A percentile compares a stretch with the other conserved stretches of the same genome.
These are phyloP conservation scores for Elymnias hypermnestra DNA, from an alignment of 1,140 invertebrate species.

Conservation along the genomic window DNA sequence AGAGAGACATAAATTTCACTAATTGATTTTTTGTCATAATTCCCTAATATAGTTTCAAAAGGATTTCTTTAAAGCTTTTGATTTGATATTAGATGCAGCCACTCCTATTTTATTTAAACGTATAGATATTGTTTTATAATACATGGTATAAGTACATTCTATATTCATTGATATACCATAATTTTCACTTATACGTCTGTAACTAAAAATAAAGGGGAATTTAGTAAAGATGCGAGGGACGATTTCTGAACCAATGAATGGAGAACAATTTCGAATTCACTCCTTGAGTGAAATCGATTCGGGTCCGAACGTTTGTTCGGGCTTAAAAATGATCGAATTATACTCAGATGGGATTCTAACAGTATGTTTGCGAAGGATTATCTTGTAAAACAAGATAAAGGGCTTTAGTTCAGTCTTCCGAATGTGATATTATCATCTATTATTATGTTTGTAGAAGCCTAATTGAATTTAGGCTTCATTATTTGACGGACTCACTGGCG, in stretches of 20 bases:
- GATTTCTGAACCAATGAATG: constrained; percentile 49
- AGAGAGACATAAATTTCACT: too few species aligned
- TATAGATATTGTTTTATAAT: too few species aligned
- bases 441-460: background rate
- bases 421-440: background rate
- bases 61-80: too few species aligned
- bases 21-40: too few species aligned
- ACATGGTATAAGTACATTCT: too few species aligned
- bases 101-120: too few species aligned
- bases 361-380: constrained; percentile 3
- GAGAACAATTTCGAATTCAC: constrained; percentile 34
- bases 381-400: constrained; percentile 5
- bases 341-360: constrained; percentile 3
- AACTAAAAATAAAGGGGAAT: constrained; percentile 12
- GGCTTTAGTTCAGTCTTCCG: constrained; percentile 2
- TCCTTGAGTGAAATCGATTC: constrained; percentile 33
- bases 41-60: too few species aligned
- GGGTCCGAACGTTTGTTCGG: constrained; percentile 33
- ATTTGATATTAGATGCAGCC: too few species aligned
- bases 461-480: background rate
- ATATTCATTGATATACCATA: background rate
- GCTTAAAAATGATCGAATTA: constrained; percentile 33
- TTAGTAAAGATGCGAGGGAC: constrained; percentile 15
- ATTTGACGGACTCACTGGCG: background rate
- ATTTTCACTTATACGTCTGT: background rate